phyloP scores from a whole-genome alignment of 2,113 vertebrate species.

The Brienomyrus brachyistius region DNA sequence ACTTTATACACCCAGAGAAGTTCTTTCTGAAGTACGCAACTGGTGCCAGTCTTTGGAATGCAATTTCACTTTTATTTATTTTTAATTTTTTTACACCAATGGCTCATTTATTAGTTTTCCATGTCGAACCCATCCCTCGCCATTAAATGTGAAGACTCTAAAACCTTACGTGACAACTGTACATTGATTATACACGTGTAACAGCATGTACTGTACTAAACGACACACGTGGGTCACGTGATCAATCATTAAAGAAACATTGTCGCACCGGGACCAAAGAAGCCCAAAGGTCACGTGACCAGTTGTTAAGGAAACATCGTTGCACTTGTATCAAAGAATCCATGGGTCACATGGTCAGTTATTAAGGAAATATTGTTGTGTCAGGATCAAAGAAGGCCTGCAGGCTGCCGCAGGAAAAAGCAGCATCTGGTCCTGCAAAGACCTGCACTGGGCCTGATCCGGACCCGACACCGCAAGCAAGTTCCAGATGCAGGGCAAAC shows the following conservation, averaged over 20 bases:
- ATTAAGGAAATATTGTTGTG: slow-evolving; percentile 20
- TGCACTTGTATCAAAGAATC: slow-evolving; percentile 31
- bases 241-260: background rate
- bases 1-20: background rate
- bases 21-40: background rate
- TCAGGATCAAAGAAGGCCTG: slow-evolving; percentile 29
- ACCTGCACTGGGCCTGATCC: background rate
- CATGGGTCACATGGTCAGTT: slow-evolving; percentile 17
- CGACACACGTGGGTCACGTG: background rate
- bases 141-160: background rate
- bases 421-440: background rate
- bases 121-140: background rate
- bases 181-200: slow-evolving; percentile 8
- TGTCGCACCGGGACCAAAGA: slow-evolving; percentile 33
- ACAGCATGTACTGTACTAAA: slow-evolving; percentile 2
- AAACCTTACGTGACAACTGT: background rate
- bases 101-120: background rate
- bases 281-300: slow-evolving; percentile 21
- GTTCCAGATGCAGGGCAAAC: background rate
- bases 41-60: background rate
- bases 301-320: slow-evolving; percentile 10
- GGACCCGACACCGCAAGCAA: background rate
- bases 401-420: slow-evolving; percentile 35
- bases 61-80: background rate
- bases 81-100: background rate